Evolutionary conservation across 2,113 vertebrate species (phyloP), one percentile per base, ranked within the genome.

Genomic region (Melozone crissalis): DNA sequence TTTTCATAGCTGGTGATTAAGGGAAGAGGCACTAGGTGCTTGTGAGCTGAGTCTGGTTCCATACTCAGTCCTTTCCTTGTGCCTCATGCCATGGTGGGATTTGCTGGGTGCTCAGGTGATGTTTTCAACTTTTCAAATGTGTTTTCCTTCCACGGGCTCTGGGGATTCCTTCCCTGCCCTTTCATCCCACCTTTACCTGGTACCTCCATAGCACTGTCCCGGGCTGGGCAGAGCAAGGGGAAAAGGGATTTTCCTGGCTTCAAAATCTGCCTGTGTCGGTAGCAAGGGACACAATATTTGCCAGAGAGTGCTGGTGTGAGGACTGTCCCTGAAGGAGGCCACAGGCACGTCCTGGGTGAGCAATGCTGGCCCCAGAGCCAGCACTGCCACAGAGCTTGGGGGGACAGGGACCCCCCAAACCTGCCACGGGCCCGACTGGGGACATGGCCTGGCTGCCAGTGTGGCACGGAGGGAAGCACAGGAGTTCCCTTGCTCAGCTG

Each of bases 301-400:
- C 26, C 65, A 81, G 68, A 0, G 1, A 39, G 24, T 17, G 16
- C 31, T 68, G 51, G 5, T 3, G 5, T 8, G 24, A 61, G 52
- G 27, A 7, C 18, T 77, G 23, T 24, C 66, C 27, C 63, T 52
- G 76, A 33, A 44, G 44, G 67, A 73, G 51, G 23, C 26, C 43
- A 69, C 4, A 3, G 55, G 9, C 46, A 4, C 4, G 26, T 51
- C n/a, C 51, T 8, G 39, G n/a, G 9, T 1, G 6, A 49, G 57
- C 24, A 47, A 9, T 79, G 66, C 3, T 4, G 7, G n/a, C 20
- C 30, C 63, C n/a, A 8, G 83, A 66, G 39, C 43, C 75, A 67
- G 71, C 0, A 0, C 72, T 58, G 84, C 12, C 21, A 4, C 23
- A 33, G 33, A 30, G 21, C 14, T 0, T 2, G 33, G 9, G 9